Percentiles rank a stretch among this genome's conserved stretches.
Conservation (phyloP, 2,797 vertebrate species). For the Morelia viridis region DNA sequence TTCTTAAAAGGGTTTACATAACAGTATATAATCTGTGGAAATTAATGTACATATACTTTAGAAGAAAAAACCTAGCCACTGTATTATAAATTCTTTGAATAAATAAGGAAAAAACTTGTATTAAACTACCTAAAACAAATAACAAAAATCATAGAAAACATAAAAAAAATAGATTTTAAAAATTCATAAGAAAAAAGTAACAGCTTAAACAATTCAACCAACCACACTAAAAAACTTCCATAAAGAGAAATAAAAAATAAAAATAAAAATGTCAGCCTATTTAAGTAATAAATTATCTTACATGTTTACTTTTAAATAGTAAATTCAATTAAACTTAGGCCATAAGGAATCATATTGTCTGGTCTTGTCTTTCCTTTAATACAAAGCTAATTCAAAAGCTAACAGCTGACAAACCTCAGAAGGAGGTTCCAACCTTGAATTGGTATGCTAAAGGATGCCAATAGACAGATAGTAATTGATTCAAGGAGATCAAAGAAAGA, state of each 20-base stretch:
- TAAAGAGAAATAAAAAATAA: neutral
- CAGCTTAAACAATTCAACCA: neutral
- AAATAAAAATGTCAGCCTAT: neutral
- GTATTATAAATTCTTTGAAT: neutral
- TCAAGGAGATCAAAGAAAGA: neutral
- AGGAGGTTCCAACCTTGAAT: neutral
- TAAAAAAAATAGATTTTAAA: neutral
- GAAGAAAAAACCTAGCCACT: neutral
- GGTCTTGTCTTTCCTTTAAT: neutral
- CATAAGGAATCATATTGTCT: neutral
- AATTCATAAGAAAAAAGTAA: neutral
- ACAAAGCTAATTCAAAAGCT: neutral
- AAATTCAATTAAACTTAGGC: neutral
- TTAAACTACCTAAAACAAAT: neutral
- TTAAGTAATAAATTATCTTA: neutral
- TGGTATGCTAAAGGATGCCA: neutral
- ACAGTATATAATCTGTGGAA: neutral
- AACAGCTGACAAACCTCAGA: neutral
- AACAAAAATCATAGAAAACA: neutral
- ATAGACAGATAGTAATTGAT: neutral
- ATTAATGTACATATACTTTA: neutral
- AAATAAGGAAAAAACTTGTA: neutral
- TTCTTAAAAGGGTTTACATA: neutral
- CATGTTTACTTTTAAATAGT: neutral
- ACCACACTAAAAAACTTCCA: neutral